phyloP scores from a whole-genome alignment of 1,140 invertebrate genomes.

The Heterodera carotae region DNA sequence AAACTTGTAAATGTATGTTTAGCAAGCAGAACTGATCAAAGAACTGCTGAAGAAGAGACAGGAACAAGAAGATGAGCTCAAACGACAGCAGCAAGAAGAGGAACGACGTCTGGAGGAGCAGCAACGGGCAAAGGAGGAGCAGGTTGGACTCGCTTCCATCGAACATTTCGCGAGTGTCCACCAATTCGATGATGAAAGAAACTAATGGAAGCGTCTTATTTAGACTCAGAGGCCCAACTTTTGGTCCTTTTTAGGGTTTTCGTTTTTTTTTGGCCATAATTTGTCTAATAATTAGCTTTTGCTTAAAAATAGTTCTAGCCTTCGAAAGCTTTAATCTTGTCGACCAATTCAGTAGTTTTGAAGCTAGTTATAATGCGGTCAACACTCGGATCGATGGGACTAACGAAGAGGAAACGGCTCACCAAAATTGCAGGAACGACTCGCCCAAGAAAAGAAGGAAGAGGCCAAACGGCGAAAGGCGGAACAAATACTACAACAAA shows the following conservation, averaged over 20 bases:
- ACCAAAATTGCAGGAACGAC: conserved; percentile 44
- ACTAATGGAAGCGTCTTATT: not conserved
- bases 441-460: conserved; percentile 48
- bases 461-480: conserved; percentile 56
- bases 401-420: not conserved
- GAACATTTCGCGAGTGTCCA: too few species aligned
- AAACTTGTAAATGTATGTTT: conserved; percentile 1
- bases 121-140: conserved; percentile 34
- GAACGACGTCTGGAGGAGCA: conserved; percentile 37
- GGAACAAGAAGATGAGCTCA: conserved; percentile 47
- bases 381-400: too few species aligned
- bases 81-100: conserved; percentile 43
- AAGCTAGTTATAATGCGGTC: too few species aligned
- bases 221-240: not conserved
- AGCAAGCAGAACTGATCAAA: conserved; percentile 44
- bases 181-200: too few species aligned
- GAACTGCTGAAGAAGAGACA: conserved; percentile 39
- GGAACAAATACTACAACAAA: conserved; percentile 48
- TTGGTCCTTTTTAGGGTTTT: too few species aligned
- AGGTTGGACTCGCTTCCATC: too few species aligned
- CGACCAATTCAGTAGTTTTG: too few species aligned
- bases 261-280: too few species aligned
- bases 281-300: too few species aligned
- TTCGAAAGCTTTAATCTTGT: too few species aligned
- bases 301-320: too few species aligned